Percentiles rank a stretch among this genome's conserved stretches.
Evolutionary conservation across 2,797 vertebrate species (phyloP).

Genomic region (Bryconaethiops microstoma): DNA sequence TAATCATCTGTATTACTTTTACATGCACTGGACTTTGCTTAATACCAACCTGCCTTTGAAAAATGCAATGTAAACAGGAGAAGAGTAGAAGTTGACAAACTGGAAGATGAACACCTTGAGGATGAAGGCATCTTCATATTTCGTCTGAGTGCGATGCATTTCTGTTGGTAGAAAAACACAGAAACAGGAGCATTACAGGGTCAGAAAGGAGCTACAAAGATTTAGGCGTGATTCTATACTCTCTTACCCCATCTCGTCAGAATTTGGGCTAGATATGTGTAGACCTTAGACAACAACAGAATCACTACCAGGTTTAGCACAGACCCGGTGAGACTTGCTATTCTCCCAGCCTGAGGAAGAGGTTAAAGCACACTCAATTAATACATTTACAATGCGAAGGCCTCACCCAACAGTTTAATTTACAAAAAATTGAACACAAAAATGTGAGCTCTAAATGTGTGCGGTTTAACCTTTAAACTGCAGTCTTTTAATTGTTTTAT

Average conservation of each 20-base stretch:
- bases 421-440: too few relatives aligned
- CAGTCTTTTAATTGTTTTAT: too few relatives aligned
- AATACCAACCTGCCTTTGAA: constrained; percentile 81
- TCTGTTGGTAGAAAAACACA: constrained; percentile 68
- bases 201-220: not conserved
- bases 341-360: constrained; percentile 71
- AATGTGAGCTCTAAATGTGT: too few relatives aligned
- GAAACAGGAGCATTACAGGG: not conserved
- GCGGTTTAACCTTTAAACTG: too few relatives aligned
- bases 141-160: constrained; percentile 84
- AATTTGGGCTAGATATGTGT: constrained; percentile 73
- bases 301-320: constrained; percentile 82
- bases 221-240: not conserved
- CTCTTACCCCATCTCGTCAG: constrained; percentile 84
- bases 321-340: constrained; percentile 80
- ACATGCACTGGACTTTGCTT: constrained; percentile 66
- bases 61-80: constrained; percentile 85
- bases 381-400: too few relatives aligned
- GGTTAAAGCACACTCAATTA: not conserved
- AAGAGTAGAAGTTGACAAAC: constrained; percentile 85
- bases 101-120: constrained; percentile 86
- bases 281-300: constrained; percentile 79
- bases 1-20: constrained; percentile 81
- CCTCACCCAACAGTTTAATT: too few relatives aligned
- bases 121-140: constrained; percentile 83